These are phyloP conservation scores for Tiliqua scincoides DNA, from an alignment of 2,113 vertebrate genomes.

Conservation along the genomic window DNA sequence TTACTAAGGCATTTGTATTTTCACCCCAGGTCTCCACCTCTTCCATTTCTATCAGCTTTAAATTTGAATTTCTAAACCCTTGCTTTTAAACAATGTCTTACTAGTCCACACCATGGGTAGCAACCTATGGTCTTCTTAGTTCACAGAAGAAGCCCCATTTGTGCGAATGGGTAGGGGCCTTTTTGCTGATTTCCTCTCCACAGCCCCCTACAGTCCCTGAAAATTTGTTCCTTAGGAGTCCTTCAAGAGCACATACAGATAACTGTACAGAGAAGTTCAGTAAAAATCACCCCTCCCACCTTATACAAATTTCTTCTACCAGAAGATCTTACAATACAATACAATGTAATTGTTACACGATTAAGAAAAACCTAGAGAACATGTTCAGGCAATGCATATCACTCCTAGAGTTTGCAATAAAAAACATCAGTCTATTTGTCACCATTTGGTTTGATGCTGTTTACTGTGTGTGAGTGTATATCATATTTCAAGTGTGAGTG, in stretches of 20 bases:
- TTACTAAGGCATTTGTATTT: accelerated
- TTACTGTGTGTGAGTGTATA: neutral
- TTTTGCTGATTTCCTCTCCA: too few relatives aligned
- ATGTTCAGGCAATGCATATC: neutral
- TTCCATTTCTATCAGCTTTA: neutral
- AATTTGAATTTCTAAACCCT: neutral
- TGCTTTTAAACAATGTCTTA: neutral
- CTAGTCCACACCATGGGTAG: neutral
- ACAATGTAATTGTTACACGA: neutral
- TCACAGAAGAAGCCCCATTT: too few relatives aligned
- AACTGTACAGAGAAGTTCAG: too few relatives aligned
- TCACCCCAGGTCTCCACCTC: neutral
- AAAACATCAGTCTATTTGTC: neutral
- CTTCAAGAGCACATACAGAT: too few relatives aligned
- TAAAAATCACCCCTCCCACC: too few relatives aligned
- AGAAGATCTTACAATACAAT: too few relatives aligned
- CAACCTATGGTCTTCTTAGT: too few relatives aligned
- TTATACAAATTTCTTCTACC: too few relatives aligned
- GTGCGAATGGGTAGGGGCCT: too few relatives aligned
- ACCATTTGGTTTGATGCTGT: neutral
- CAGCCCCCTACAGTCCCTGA: neutral
- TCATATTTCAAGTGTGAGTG: too few relatives aligned
- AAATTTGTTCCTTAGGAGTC: too few relatives aligned
- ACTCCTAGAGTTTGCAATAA: neutral
- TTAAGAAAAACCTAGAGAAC: neutral